A percentile compares a stretch with the other conserved stretches of the same genome.
These are phyloP conservation scores for Listrodromus nycthemerus DNA, from an alignment of 2,888 invertebrate genomes.

Conservation along the genomic window DNA sequence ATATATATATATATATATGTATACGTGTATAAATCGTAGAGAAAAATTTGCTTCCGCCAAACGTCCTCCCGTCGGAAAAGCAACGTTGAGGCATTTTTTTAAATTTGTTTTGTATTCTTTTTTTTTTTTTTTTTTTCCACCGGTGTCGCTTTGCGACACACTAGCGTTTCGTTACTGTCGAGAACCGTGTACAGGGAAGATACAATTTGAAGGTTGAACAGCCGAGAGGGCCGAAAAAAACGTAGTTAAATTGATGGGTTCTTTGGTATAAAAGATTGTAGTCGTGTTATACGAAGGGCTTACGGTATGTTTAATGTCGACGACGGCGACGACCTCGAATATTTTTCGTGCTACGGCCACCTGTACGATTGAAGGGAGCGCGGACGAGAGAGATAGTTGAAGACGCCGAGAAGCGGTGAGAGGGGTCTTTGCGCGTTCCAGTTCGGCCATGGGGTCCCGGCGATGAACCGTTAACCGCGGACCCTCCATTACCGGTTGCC, in stretches of 20 bases:
- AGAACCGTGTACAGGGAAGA: background rate
- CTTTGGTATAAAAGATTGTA: background rate
- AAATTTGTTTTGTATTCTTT: background rate
- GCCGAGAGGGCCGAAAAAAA: background rate
- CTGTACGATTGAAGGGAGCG: constrained; percentile 68
- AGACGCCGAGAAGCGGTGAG: constrained; percentile 13
- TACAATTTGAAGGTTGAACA: background rate
- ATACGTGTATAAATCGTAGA: too few relatives aligned
- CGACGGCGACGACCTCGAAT: constrained; percentile 59
- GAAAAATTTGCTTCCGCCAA: too few relatives aligned
- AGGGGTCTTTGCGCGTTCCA: constrained; percentile 58
- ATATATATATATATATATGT: too few relatives aligned
- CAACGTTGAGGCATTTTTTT: background rate
- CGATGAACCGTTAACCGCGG: constrained; percentile 65
- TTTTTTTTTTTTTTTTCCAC: background rate
- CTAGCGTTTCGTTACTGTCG: background rate
- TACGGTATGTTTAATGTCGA: constrained; percentile 57
- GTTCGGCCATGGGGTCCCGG: constrained; percentile 62
- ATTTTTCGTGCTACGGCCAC: constrained; percentile 56
- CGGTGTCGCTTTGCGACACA: background rate
- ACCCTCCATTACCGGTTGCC: constrained; percentile 67
- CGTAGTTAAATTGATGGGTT: constrained; percentile 8
- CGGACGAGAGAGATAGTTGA: constrained; percentile 41
- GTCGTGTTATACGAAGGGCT: constrained; percentile 42
- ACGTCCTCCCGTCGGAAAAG: background rate